phyloP scores from a whole-genome alignment of 2,113 vertebrate species.

The Paedocypris sp. region DNA sequence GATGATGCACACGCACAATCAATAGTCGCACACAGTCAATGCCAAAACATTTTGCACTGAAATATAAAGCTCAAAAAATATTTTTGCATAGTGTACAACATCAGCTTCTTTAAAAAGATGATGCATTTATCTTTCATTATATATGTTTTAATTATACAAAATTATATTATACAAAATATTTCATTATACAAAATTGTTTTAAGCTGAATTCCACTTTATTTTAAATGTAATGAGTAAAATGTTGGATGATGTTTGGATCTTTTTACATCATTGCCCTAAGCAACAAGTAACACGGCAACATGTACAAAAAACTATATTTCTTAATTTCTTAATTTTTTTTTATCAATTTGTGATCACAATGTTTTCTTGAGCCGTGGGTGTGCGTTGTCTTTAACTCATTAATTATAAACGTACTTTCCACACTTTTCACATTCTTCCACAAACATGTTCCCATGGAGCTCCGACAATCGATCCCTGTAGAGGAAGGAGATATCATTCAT shows the following conservation, averaged over 20 bases:
- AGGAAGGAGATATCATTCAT: too few species aligned
- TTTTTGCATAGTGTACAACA: not conserved
- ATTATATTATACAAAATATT: too few species aligned
- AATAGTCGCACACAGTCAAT: not conserved
- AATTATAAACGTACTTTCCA: slow-evolving; percentile 89
- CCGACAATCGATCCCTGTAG: slow-evolving; percentile 83
- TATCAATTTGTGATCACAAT: too few species aligned
- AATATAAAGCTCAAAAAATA: not conserved
- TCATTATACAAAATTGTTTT: too few species aligned
- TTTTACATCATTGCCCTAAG: not conserved
- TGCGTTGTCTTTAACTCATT: too few species aligned
- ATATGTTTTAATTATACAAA: too few species aligned
- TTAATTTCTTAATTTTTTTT: not conserved
- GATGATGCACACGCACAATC: not conserved
- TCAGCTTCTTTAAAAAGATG: not conserved
- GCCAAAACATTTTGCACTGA: not conserved
- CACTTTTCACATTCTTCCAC: slow-evolving; percentile 92
- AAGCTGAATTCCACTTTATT: too few species aligned
- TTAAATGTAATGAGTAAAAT: not conserved
- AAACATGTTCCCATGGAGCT: slow-evolving; percentile 98
- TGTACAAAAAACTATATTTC: not conserved
- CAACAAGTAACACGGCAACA: not conserved
- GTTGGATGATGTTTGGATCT: too few species aligned
- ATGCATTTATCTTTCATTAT: not conserved
- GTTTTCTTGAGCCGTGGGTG: too few species aligned